Evolutionary conservation across 1,140 invertebrate species (phyloP), one percentile per base, ranked within the genome.

Genomic region (Philaenus spumarius): DNA sequence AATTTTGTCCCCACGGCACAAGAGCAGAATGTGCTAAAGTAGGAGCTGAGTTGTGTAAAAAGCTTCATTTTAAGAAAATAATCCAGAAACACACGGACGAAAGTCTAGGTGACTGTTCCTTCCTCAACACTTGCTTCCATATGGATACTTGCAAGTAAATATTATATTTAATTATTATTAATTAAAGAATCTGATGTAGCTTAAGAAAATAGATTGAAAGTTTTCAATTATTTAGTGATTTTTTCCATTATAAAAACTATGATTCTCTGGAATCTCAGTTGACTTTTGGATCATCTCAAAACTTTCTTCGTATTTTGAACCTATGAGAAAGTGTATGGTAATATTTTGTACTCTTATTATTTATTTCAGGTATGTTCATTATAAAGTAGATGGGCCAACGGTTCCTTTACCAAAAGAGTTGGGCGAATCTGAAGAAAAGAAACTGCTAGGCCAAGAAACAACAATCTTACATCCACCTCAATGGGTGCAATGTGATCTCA

Each of bases 91-190:
- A 98, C 71, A 98, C 96, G 0, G 96, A 98, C 72, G 95, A 97
- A 73, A 84, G 90, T 0, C 77, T 98, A 5, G 95, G 95, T 0
- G 95, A 98, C 71, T 98, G 95, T 72, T 97, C 94, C 40, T 98
- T 98, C 74, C 78, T 98, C 0, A 98, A 98, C 70, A 98, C 95
- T 1, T 98, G 95, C 72, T 98, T 98, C 70, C 95, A 98, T 70
- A 98, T 98, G 95, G 94, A 97, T 64, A 94, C 90, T 46, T 98
- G 95, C 82, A 98, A 97, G 84, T 87, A 69, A 72, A 74, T 66
- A n/a, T n/a, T n/a, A n/a, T n/a, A n/a, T n/a, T n/a, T n/a, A n/a
- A n/a, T n/a, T n/a, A n/a, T n/a, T n/a, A n/a, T n/a, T n/a, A n/a
- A n/a, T n/a, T n/a, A n/a, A n/a, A n/a, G n/a, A n/a, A n/a, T n/a